phyloP scores from a whole-genome alignment of 2,113 vertebrate genomes.

The Muntiacus reevesi region DNA sequence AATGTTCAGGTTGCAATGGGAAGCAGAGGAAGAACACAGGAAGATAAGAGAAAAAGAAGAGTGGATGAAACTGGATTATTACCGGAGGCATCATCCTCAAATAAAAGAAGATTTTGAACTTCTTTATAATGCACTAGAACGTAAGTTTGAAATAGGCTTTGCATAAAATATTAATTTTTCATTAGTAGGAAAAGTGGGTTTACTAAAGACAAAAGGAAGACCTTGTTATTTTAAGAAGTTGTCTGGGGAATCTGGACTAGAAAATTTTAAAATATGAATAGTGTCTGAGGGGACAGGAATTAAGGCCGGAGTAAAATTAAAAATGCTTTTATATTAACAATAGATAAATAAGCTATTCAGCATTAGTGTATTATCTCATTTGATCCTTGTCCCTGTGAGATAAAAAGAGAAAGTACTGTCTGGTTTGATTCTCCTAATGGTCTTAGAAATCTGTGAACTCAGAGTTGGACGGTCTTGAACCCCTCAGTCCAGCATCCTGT shows the following conservation, averaged over 20 bases:
- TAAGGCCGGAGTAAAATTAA: background rate
- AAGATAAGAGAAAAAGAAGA: conserved; percentile 84
- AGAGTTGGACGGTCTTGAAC: background rate
- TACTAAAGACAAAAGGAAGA: background rate
- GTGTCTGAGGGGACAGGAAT: background rate
- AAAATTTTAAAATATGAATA: conserved; percentile 19
- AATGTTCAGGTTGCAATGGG: conserved; percentile 80
- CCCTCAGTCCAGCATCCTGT: background rate
- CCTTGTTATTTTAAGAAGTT: background rate
- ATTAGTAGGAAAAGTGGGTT: background rate
- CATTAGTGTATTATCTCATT: background rate
- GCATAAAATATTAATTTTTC: background rate
- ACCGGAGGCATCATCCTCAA: conserved; percentile 86
- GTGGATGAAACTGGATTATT: conserved; percentile 79
- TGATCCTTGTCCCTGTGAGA: background rate
- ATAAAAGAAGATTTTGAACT: conserved; percentile 90
- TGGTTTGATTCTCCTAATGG: background rate
- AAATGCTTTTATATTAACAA: background rate
- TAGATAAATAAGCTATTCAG: background rate
- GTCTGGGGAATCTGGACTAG: background rate
- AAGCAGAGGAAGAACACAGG: conserved; percentile 80
- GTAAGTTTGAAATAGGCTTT: conserved; percentile 80
- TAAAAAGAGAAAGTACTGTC: background rate
- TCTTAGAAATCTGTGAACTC: background rate
- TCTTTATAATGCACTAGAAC: conserved; percentile 88